A percentile compares a stretch with the other conserved stretches of the same genome.
Conservation (phyloP, 2,888 invertebrate species). For the Zonitis immaculata region DNA sequence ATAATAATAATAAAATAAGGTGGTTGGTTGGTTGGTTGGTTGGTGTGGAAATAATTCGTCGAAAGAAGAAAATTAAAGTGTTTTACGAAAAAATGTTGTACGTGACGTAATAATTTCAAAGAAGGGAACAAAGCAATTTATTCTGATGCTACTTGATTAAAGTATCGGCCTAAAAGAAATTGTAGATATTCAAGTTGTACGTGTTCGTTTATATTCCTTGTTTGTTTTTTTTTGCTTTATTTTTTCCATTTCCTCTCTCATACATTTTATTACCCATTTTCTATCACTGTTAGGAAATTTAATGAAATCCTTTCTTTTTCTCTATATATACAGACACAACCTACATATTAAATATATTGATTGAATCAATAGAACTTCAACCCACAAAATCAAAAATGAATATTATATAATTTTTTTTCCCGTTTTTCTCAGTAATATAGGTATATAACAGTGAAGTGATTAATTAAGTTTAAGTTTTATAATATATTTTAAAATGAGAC, state of each 20-base stretch:
- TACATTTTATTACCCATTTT: constrained; percentile 12
- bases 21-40: too few relatives aligned
- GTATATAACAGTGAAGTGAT: constrained; percentile 29
- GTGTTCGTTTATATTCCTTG: background rate
- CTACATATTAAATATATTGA: too few relatives aligned
- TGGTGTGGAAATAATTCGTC: constrained; percentile 10
- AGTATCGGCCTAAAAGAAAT: constrained; percentile 29
- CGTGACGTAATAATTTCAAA: constrained; percentile 33
- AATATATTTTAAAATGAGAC: constrained; percentile 26
- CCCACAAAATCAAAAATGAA: background rate
- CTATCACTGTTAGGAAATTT: constrained; percentile 13
- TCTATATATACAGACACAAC: background rate
- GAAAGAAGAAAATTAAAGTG: constrained; percentile 21
- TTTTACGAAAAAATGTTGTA: constrained; percentile 24
- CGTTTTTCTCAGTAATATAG: too few relatives aligned
- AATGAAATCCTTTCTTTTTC: constrained; percentile 19
- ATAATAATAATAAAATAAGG: too few relatives aligned
- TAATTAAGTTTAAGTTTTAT: constrained; percentile 35
- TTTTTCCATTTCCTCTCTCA: too few relatives aligned
- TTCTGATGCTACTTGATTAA: constrained; percentile 29
- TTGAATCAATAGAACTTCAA: too few relatives aligned
- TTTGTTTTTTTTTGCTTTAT: background rate
- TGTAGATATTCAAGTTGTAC: constrained; percentile 14
- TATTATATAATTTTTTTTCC: too few relatives aligned
- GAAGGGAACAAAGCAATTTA: constrained; percentile 30